These are phyloP conservation scores for Phoenicopterus ruber DNA, from an alignment of 2,113 vertebrate genomes.

Conservation along the genomic window DNA sequence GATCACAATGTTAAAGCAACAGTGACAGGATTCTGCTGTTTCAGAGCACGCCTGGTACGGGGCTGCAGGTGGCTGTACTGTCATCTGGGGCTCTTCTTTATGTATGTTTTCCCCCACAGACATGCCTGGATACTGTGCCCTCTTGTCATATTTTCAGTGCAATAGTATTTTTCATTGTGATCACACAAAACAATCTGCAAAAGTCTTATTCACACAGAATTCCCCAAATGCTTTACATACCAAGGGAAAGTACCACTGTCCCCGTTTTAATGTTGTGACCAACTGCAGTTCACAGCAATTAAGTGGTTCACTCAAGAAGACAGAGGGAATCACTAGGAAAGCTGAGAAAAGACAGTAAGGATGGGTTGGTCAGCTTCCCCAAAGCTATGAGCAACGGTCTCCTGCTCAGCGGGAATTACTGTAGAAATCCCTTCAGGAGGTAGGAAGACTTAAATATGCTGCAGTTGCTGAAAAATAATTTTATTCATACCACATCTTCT, in stretches of 20 bases:
- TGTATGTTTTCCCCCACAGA: neutral
- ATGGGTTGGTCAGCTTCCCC: neutral
- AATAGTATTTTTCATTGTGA: neutral
- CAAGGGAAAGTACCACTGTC: neutral
- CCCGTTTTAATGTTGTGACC: neutral
- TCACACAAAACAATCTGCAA: neutral
- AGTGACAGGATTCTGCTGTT: slow-evolving; percentile 36
- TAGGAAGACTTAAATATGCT: neutral
- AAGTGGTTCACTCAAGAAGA: neutral
- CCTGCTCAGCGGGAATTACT: neutral
- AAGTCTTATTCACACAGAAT: neutral
- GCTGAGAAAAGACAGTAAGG: neutral
- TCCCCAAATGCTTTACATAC: neutral
- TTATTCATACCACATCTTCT: neutral
- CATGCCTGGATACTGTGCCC: neutral
- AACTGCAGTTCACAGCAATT: neutral
- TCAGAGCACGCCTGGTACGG: neutral
- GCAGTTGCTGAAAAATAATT: neutral
- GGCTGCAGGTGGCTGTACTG: neutral
- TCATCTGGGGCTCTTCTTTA: slow-evolving; percentile 11
- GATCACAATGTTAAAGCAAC: neutral
- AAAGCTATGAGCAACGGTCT: neutral
- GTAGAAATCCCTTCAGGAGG: neutral
- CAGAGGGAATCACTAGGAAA: neutral
- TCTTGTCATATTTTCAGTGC: neutral